phyloP scores from a whole-genome alignment of 2,113 vertebrate genomes.

The Phaetusa simplex region DNA sequence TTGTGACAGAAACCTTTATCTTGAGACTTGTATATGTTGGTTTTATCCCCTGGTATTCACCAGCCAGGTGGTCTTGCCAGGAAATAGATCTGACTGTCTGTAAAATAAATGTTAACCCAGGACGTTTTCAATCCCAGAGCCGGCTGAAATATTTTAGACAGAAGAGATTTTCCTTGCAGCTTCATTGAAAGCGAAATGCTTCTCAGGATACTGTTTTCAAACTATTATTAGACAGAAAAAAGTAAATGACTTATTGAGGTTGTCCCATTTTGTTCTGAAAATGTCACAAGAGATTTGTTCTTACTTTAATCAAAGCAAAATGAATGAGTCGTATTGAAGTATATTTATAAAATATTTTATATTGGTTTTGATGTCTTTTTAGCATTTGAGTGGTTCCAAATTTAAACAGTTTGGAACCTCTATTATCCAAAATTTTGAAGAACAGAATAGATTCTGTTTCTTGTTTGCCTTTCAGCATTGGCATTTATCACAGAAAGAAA shows the following conservation, averaged over 20 bases:
- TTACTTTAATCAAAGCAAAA: conserved; percentile 44
- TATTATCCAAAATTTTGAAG: background rate
- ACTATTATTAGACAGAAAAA: conserved; percentile 20
- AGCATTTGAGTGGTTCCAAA: background rate
- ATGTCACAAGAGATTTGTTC: conserved; percentile 12
- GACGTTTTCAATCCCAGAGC: background rate
- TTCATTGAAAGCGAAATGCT: background rate
- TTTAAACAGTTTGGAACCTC: background rate
- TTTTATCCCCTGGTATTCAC: background rate
- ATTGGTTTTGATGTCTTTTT: background rate
- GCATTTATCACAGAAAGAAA: background rate
- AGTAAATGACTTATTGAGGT: conserved; percentile 42
- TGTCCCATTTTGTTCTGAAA: conserved; percentile 47
- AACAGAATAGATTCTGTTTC: background rate
- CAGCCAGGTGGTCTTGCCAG: background rate
- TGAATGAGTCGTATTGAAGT: background rate
- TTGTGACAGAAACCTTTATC: background rate
- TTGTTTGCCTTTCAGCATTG: background rate
- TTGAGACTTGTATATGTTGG: background rate
- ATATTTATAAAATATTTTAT: conserved; percentile 5
- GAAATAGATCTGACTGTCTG: background rate
- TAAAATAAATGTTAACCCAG: conserved; percentile 11
- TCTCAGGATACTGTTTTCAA: background rate
- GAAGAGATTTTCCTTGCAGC: background rate
- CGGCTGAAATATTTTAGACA: background rate